Evolutionary conservation across 92 coral and sea anemone species (phyloP).

Genomic region (Heliopora coerulea): DNA sequence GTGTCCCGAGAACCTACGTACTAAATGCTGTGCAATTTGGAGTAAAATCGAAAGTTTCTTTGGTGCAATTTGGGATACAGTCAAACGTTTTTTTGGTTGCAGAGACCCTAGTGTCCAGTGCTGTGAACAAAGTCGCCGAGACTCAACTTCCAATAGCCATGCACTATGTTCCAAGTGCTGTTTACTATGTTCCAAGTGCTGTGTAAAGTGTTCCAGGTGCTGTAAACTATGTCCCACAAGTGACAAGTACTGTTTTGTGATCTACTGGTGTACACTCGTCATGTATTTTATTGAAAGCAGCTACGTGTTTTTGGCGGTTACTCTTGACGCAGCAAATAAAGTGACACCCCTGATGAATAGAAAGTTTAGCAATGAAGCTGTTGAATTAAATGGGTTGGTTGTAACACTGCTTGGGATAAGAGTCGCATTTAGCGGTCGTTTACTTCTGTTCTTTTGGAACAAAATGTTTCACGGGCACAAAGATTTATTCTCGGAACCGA

Average conservation of each 20-base stretch:
- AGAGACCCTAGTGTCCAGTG: too few relatives aligned
- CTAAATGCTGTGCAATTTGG: too few relatives aligned
- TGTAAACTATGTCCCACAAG: too few relatives aligned
- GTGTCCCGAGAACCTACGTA: too few relatives aligned
- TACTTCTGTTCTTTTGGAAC: conserved; percentile 10
- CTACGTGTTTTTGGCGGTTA: neutral
- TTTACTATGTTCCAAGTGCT: too few relatives aligned
- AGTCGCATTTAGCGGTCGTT: neutral
- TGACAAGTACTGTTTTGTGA: too few relatives aligned
- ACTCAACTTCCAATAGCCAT: too few relatives aligned
- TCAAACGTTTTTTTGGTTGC: too few relatives aligned
- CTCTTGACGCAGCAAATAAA: neutral
- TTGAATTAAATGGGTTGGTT: too few relatives aligned
- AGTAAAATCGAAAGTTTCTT: too few relatives aligned
- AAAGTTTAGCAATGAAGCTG: neutral
- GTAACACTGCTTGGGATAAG: neutral
- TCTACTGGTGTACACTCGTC: conserved; percentile 2
- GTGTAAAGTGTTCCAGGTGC: too few relatives aligned
- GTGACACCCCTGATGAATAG: neutral
- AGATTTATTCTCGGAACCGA: conserved; percentile 25
- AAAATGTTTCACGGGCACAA: conserved; percentile 17
- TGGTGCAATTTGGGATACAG: too few relatives aligned
- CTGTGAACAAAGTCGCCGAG: neutral
- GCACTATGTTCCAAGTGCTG: neutral
- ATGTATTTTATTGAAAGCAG: conserved; percentile 1